Percentiles rank a stretch among this genome's conserved stretches.
These are phyloP conservation scores for Philopedon plagiatum DNA, from an alignment of 2,888 invertebrate genomes.

Conservation along the genomic window DNA sequence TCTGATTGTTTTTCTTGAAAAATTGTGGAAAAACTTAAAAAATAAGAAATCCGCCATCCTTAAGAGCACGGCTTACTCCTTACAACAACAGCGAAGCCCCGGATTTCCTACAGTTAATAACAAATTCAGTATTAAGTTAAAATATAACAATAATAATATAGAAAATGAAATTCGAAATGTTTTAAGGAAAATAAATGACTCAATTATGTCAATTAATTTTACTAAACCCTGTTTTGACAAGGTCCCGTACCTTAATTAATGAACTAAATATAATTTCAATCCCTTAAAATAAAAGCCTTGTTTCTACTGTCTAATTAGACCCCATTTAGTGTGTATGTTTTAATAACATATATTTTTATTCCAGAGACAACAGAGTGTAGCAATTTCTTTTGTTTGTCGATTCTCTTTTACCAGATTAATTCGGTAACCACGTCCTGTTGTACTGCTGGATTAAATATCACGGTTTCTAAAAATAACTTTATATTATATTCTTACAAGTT, in stretches of 20 bases:
- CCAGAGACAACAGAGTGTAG: background rate
- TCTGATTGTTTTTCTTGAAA: too few relatives aligned
- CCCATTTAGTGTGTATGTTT: background rate
- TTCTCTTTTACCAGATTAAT: background rate
- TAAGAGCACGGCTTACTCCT: too few relatives aligned
- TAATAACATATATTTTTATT: background rate
- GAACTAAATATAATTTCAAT: background rate
- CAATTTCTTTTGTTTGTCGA: background rate
- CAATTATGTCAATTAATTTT: conserved; percentile 3
- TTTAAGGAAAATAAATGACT: background rate
- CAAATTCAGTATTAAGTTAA: too few relatives aligned
- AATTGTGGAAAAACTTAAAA: too few relatives aligned
- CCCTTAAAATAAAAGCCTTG: background rate
- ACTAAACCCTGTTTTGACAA: background rate
- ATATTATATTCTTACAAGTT: too few relatives aligned
- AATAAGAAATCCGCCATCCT: too few relatives aligned
- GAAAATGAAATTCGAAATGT: background rate
- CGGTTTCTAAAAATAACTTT: too few relatives aligned
- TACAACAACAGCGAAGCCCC: too few relatives aligned
- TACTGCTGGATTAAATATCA: too few relatives aligned
- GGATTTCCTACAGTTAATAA: too few relatives aligned
- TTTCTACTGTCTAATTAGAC: background rate
- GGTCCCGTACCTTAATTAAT: background rate
- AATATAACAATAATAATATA: too few relatives aligned
- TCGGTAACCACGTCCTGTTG: too few relatives aligned